Conservation (phyloP, 2,888 invertebrate species). For the Cataglyphis cursor region DNA sequence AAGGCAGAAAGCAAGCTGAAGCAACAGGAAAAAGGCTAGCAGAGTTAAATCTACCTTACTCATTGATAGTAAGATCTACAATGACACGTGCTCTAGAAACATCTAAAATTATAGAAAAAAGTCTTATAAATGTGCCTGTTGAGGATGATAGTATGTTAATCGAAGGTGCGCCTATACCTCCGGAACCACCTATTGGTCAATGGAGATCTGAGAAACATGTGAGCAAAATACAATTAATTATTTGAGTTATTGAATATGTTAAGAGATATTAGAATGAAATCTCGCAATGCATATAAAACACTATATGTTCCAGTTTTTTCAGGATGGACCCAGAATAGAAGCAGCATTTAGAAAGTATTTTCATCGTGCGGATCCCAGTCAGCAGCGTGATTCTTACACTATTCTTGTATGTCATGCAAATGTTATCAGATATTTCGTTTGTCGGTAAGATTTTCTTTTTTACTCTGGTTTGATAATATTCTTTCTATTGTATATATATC, state of each 20-base stretch:
- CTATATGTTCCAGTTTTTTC: slow-evolving; percentile 92
- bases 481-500: not conserved
- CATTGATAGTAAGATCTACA: slow-evolving; percentile 94
- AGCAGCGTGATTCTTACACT: slow-evolving; percentile 94
- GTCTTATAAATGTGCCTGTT: slow-evolving; percentile 89
- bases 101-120: slow-evolving; percentile 92
- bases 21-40: slow-evolving; percentile 94
- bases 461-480: not conserved
- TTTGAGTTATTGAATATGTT: slow-evolving; percentile 20
- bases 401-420: slow-evolving; percentile 98
- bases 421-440: slow-evolving; percentile 98
- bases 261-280: slow-evolving; percentile 32
- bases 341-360: slow-evolving; percentile 98
- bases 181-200: slow-evolving; percentile 95
- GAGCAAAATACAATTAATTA: slow-evolving; percentile 80
- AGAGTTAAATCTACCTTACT: slow-evolving; percentile 93
- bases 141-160: slow-evolving; percentile 92
- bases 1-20: slow-evolving; percentile 95
- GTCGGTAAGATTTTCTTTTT: slow-evolving; percentile 89
- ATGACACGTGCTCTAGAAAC: slow-evolving; percentile 98
- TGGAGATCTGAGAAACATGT: slow-evolving; percentile 95
- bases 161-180: slow-evolving; percentile 98
- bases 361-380: slow-evolving; percentile 94
- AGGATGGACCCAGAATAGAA: slow-evolving; percentile 97
- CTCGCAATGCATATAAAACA: slow-evolving; percentile 8